Conservation (phyloP, 2,888 invertebrate genomes). For the Copidosoma aretas region DNA sequence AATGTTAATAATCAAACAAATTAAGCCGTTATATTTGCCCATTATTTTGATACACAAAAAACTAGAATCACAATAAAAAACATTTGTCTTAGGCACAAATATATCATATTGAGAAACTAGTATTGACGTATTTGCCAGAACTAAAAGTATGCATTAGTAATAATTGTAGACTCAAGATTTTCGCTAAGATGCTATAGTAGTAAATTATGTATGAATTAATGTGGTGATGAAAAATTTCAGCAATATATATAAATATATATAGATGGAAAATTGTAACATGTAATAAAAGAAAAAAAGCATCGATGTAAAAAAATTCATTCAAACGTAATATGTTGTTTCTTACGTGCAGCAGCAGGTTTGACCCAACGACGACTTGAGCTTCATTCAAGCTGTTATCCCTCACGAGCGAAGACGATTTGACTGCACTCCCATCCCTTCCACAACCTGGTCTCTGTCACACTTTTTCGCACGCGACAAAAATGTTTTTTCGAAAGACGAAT, state of each 20-base stretch:
- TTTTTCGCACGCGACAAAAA: conserved; percentile 12
- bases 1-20: not conserved
- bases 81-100: too few relatives aligned
- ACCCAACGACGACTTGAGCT: conserved; percentile 50
- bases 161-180: not conserved
- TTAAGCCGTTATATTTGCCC: too few relatives aligned
- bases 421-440: conserved; percentile 16
- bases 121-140: too few relatives aligned
- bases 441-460: conserved; percentile 19
- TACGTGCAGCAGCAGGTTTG: conserved; percentile 59
- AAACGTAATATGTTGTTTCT: conserved; percentile 49
- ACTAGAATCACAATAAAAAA: too few relatives aligned
- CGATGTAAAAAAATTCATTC: not conserved
- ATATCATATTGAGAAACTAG: too few relatives aligned
- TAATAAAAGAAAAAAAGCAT: not conserved
- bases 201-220: not conserved
- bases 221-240: not conserved
- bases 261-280: not conserved
- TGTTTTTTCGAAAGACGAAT: not conserved
- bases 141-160: too few relatives aligned
- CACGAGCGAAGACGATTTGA: conserved; percentile 31
- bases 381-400: conserved; percentile 39
- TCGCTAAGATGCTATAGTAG: not conserved
- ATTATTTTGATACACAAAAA: too few relatives aligned
- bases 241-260: not conserved